Conservation (phyloP, 2,888 invertebrate species). For the Sesia bembeciformis region DNA sequence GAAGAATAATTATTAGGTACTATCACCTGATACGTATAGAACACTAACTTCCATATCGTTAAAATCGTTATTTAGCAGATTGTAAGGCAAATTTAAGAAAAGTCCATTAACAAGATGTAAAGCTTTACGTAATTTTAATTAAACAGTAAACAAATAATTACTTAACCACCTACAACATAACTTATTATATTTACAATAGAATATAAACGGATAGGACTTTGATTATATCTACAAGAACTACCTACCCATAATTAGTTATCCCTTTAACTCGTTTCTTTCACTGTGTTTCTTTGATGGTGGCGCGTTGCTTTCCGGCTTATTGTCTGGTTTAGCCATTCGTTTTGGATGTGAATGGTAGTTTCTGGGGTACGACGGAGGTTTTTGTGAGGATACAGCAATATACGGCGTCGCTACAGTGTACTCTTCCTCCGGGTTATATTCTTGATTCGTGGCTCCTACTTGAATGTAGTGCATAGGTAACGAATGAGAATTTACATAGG, state of each 20-base stretch:
- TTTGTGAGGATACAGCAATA: conserved; percentile 36
- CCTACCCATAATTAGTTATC: neutral
- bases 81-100: too few relatives aligned
- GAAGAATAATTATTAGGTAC: too few relatives aligned
- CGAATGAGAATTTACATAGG: conserved; percentile 57
- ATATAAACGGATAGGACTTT: too few relatives aligned
- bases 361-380: conserved; percentile 41
- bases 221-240: conserved; percentile 4
- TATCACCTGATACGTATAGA: too few relatives aligned
- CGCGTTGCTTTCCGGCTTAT: conserved; percentile 22
- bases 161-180: too few relatives aligned
- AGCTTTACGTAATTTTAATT: too few relatives aligned
- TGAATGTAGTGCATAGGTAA: conserved; percentile 35
- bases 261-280: conserved; percentile 31
- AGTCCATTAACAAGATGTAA: too few relatives aligned
- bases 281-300: conserved; percentile 24
- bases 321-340: conserved; percentile 44
- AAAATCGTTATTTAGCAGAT: too few relatives aligned
- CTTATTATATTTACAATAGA: too few relatives aligned
- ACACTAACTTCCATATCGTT: too few relatives aligned
- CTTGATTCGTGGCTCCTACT: conserved; percentile 21
- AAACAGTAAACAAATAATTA: too few relatives aligned
- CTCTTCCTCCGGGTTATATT: conserved; percentile 39
- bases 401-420: conserved; percentile 38
- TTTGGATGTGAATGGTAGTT: conserved; percentile 59